These are phyloP conservation scores for Rhynchonema sp. DNA, from an alignment of 2,888 invertebrate species.

Conservation along the genomic window DNA sequence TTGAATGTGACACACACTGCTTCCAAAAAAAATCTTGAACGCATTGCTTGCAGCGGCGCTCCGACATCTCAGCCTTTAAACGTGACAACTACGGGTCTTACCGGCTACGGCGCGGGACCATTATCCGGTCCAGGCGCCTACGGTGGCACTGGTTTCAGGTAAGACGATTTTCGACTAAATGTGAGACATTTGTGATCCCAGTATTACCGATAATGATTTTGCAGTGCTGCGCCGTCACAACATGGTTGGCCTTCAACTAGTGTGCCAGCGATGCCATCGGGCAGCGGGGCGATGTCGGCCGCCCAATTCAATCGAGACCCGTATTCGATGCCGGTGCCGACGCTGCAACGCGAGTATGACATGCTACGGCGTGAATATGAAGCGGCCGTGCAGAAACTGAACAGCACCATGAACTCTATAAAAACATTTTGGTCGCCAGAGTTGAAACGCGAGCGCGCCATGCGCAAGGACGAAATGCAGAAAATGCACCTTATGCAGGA, in stretches of 20 bases:
- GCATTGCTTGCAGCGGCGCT: neutral
- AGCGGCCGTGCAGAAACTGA: conserved; percentile 85
- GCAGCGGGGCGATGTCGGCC: neutral
- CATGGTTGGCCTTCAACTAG: too few species aligned
- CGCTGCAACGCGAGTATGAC: conserved; percentile 66
- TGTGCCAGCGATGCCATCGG: too few species aligned
- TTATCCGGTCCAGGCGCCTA: conserved; percentile 1
- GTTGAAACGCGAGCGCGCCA: conserved; percentile 84
- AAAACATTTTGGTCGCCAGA: conserved; percentile 99
- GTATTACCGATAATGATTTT: too few species aligned
- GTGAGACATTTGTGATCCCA: too few species aligned
- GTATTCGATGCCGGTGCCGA: conserved; percentile 6
- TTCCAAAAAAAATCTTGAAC: too few species aligned
- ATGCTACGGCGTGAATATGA: conserved; percentile 81
- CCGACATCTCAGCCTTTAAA: neutral
- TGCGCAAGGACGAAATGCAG: conserved; percentile 89
- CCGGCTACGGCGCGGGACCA: neutral
- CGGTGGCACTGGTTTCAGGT: neutral
- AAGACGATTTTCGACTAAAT: too few species aligned
- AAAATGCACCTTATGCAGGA: conserved; percentile 67
- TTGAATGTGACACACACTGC: too few species aligned
- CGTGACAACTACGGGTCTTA: neutral
- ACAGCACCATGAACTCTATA: conserved; percentile 97
- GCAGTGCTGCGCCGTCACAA: too few species aligned
- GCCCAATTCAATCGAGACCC: neutral